Evolutionary conservation across 2,797 vertebrate species (phyloP), one percentile per base, ranked within the genome.

Genomic region (Lepilemur ruficaudatus): DNA sequence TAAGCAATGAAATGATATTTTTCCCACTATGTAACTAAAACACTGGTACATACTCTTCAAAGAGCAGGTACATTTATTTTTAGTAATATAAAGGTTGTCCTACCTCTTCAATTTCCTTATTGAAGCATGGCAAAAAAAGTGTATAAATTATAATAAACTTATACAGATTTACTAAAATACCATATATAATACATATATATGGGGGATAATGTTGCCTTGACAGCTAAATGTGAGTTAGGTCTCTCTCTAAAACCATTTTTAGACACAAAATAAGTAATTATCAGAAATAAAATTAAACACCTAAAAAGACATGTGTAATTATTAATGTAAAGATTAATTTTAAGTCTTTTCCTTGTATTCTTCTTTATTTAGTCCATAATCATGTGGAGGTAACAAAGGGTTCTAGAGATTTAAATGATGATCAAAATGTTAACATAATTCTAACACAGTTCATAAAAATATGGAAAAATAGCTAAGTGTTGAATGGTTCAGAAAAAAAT

Each of bases 81-180:
- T 97, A 98, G 84, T 98, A 98, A 98, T 86, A 98, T 98, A 98
- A 98, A 98, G 98, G 94, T 98, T 98, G 98, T 99, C 99, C 99
- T 99, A 99, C 99, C 99, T 99, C 99, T 99, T 99, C 99, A 98
- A 99, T 99, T 99, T 99, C 99, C 99, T 99, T 99, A 98, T 98
- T 98, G 99, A 99, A 99, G 99, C 99, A 99, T 99, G 99, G 99
- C 96, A 98, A 99, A 99, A 98, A 98, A 99, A 99, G 99, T 98
- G 99, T 99, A 99, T 98, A 99, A 99, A 99, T 99, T 99, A 99
- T 98, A 98, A 98, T 97, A 97, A 98, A 98, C 95, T 98, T 98
- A 97, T 97, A 98, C 61, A 98, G 91, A 97, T 98, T 97, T 97
- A 98, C 88, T 98, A 97, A 98, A 98, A 97, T 97, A 98, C 98